Conservation (phyloP, 2,113 vertebrate species). For the Henicopernis longicauda region DNA sequence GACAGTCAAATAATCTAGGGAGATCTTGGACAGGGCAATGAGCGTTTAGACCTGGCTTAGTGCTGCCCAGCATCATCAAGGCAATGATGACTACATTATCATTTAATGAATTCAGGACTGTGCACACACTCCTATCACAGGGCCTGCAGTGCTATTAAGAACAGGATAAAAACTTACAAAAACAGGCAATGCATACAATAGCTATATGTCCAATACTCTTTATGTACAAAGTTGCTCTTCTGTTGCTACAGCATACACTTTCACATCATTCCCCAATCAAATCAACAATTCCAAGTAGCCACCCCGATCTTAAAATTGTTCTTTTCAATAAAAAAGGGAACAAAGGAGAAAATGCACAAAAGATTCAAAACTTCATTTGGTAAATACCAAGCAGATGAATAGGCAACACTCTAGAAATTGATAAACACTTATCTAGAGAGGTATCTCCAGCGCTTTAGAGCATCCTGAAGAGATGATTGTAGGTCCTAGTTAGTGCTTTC, state of each 20-base stretch:
- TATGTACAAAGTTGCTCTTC: neutral
- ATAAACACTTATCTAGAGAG: neutral
- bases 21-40: neutral
- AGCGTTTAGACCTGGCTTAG: neutral
- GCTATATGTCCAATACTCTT: fast-evolving
- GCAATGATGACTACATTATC: neutral
- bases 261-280: neutral
- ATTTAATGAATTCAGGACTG: neutral
- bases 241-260: neutral
- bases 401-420: neutral
- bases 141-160: neutral
- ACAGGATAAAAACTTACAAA: neutral
- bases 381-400: neutral
- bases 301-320: neutral
- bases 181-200: fast-evolving
- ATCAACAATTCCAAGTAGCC: neutral
- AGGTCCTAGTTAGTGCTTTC: neutral
- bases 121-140: neutral
- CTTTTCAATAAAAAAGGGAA: neutral
- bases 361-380: neutral
- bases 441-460: neutral
- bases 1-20: neutral
- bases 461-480: neutral
- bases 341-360: neutral
- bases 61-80: neutral